Percentiles rank a stretch among this genome's conserved stretches.
Conservation (phyloP, 2,888 invertebrate species). For the Acrobeloides nanus region DNA sequence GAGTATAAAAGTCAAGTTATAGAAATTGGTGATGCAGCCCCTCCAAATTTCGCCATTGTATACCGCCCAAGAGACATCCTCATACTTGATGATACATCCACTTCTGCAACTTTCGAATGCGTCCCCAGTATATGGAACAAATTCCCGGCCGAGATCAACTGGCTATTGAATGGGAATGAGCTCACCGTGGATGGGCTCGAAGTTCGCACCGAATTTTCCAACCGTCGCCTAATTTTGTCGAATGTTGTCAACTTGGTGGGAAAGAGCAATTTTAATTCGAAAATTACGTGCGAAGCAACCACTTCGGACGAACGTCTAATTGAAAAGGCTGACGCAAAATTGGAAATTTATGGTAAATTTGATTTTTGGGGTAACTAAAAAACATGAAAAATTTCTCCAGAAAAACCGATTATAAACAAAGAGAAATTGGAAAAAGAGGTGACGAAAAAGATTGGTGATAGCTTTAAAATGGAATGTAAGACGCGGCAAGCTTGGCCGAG, state of each 20-base stretch:
- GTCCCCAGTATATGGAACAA: slow-evolving; percentile 12
- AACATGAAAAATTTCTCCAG: not conserved
- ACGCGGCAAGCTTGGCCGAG: slow-evolving; percentile 23
- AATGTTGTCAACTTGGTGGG: slow-evolving; percentile 7
- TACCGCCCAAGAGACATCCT: slow-evolving; percentile 18
- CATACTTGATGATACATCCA: slow-evolving; percentile 6
- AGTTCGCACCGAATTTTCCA: slow-evolving; percentile 9
- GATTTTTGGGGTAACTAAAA: not conserved
- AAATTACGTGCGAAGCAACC: slow-evolving; percentile 16
- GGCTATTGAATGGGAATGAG: slow-evolving; percentile 26
- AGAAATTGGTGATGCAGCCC: slow-evolving; percentile 2
- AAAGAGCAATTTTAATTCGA: slow-evolving; percentile 7
- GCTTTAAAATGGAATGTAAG: slow-evolving; percentile 10
- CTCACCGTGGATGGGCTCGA: slow-evolving; percentile 16
- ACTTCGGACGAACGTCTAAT: slow-evolving; percentile 11
- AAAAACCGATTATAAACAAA: slow-evolving; percentile 17
- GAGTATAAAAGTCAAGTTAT: too few species aligned
- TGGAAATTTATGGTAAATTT: slow-evolving; percentile 9
- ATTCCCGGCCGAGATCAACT: slow-evolving; percentile 18
- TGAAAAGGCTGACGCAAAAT: slow-evolving; percentile 16
- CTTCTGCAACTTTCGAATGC: slow-evolving; percentile 16
- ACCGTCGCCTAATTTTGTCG: slow-evolving; percentile 12
- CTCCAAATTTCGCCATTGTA: slow-evolving; percentile 26
- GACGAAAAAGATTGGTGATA: slow-evolving; percentile 4
- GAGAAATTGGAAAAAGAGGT: slow-evolving; percentile 10